Evolutionary conservation across 2,888 invertebrate species (phyloP).

Genomic region (Mermis nigrescens): DNA sequence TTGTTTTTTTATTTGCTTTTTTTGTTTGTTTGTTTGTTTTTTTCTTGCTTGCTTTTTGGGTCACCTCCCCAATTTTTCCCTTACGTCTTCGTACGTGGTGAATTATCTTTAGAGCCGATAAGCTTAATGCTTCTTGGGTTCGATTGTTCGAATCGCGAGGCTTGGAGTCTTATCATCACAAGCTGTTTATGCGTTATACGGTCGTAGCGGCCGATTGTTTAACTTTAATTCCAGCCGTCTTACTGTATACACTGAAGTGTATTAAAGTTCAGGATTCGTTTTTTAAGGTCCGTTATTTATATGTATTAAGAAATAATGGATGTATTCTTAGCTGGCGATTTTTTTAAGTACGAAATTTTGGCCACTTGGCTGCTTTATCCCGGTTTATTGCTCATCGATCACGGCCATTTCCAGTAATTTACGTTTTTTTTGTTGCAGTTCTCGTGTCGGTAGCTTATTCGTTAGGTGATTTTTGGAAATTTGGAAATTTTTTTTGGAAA

Average conservation of each 20-base stretch:
- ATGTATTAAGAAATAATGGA: too few relatives aligned
- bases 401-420: conserved; percentile 97
- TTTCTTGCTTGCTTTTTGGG: too few relatives aligned
- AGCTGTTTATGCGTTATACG: conserved; percentile 66
- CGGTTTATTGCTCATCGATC: conserved; percentile 75
- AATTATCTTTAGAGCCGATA: conserved; percentile 35
- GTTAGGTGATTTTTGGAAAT: conserved; percentile 41
- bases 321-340: too few relatives aligned
- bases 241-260: too few relatives aligned
- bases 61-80: too few relatives aligned
- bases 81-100: too few relatives aligned
- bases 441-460: conserved; percentile 77
- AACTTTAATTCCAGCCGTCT: conserved; percentile 55
- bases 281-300: too few relatives aligned
- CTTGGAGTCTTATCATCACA: conserved; percentile 58
- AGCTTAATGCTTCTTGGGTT: conserved; percentile 56
- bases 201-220: conserved; percentile 61
- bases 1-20: too few relatives aligned
- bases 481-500: not conserved
- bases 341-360: conserved; percentile 17
- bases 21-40: too few relatives aligned
- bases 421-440: too few relatives aligned
- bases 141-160: conserved; percentile 62
- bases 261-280: too few relatives aligned
- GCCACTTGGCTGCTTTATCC: conserved; percentile 53